Base-by-base conservation (phyloP, 2,888 invertebrate genomes). In the Pseudanteris insignis region DNA sequence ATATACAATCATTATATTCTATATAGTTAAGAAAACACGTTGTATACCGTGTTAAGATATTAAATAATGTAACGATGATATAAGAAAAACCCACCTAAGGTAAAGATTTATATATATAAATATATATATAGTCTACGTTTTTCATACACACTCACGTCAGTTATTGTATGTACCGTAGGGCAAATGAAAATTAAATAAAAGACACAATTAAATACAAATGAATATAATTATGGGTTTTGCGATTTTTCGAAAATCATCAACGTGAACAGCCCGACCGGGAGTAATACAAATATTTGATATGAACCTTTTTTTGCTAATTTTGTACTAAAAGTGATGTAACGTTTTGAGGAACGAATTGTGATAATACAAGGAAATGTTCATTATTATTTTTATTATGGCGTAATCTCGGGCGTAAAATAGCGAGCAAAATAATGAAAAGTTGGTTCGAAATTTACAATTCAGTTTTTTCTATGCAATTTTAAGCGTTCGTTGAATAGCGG, bases 121-220 rank as follows among this genome's bases (percentile, higher is more conserved):
- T n/a, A n/a, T n/a, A n/a, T n/a, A 51, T 53, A 73, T 73, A 77
- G 72, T 73, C 73, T 76, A 74, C 71, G 73, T 76, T 77, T 78
- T 72, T 70, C 76, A 74, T 77, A 77, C 72, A 72, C 71, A 71
- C 72, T 73, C 74, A 70, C 50, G 62, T 62, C 62, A 57, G 70
- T 76, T 75, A 71, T 70, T 69, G 69, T 69, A 73, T 71, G 69
- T 73, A 76, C 63, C 58, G 55, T 76, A 74, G 74, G 63, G 65
- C 70, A 28, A 29, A 9, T 9, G 9, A 26, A 3, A 5, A 26
- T 8, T 9, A 26, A 26, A 9, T n/a, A 29, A 24, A 28, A 21
- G 38, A 30, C 2, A 24, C 21, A n/a, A 53, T 41, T 33, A 9
- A 54, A 46, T 44, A 38, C 54, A 36, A 55, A 47, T 55, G 41